Evolutionary conservation across 2,113 vertebrate species (phyloP).

Genomic region (Synodontis membranacea): DNA sequence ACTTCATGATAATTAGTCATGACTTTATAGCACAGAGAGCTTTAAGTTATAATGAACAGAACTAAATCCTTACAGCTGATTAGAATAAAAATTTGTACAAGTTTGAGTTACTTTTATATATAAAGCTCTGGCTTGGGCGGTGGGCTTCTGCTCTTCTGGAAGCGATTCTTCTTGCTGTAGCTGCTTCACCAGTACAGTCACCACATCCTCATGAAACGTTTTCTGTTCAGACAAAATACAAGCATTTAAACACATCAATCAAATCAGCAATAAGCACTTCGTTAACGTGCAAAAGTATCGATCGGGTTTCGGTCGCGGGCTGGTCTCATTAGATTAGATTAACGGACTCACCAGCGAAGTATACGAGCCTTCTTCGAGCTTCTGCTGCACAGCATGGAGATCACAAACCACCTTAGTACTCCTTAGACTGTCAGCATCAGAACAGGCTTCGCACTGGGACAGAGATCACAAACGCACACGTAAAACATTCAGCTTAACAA

Average conservation of each 20-base stretch:
- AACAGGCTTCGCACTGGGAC: conserved; percentile 68
- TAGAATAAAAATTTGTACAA: neutral
- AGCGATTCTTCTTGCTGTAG: conserved; percentile 65
- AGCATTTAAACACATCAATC: neutral
- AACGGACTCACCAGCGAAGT: conserved; percentile 77
- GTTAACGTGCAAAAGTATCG: neutral
- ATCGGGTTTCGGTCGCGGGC: neutral
- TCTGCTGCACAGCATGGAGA: conserved; percentile 73
- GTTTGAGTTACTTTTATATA: conserved; percentile 68
- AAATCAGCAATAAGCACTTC: neutral
- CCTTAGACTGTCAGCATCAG: conserved; percentile 43
- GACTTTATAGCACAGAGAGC: neutral
- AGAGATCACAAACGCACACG: conserved; percentile 19
- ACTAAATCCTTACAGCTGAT: neutral
- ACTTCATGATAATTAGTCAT: neutral
- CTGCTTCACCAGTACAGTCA: conserved; percentile 63
- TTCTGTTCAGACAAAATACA: conserved; percentile 59
- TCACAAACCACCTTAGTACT: conserved; percentile 71
- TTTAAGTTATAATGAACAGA: neutral
- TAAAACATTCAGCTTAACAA: neutral
- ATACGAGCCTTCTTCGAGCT: conserved; percentile 75
- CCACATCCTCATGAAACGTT: conserved; percentile 70
- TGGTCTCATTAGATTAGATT: too few relatives aligned
- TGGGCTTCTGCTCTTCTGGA: conserved; percentile 58
- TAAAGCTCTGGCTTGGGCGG: conserved; percentile 60